phyloP scores from a whole-genome alignment of 2,888 invertebrate genomes.

The Ichneumon xanthorius region DNA sequence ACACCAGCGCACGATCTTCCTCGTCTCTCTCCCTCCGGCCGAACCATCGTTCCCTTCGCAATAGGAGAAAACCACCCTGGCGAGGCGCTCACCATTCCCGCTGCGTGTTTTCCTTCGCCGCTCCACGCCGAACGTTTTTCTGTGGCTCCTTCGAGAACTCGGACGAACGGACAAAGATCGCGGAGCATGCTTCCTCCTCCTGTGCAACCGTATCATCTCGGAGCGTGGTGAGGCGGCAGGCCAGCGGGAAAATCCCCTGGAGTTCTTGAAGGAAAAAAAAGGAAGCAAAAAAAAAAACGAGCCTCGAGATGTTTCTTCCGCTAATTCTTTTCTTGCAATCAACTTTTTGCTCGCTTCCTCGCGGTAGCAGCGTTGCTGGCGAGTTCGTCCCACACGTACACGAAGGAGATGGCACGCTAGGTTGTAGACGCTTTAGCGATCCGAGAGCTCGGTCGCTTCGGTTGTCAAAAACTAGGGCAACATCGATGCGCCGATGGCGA shows the following conservation, averaged over 20 bases:
- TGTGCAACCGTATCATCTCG: constrained; percentile 44
- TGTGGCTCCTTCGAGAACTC: constrained; percentile 45
- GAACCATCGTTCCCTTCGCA: not conserved
- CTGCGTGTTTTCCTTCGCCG: constrained; percentile 53
- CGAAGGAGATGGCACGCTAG: constrained; percentile 1
- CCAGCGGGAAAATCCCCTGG: constrained; percentile 66
- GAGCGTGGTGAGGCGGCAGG: constrained; percentile 43
- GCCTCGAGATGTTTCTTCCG: constrained; percentile 77
- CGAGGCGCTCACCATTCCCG: constrained; percentile 50
- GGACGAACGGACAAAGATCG: constrained; percentile 75
- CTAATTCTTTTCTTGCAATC: constrained; percentile 80
- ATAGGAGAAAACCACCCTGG: constrained; percentile 5
- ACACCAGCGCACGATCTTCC: constrained; percentile 55
- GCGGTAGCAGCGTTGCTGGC: not conserved
- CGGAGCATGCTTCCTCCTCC: constrained; percentile 68
- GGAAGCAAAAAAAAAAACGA: constrained; percentile 52
- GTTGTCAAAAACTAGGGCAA: not conserved
- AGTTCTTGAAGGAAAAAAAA: constrained; percentile 36
- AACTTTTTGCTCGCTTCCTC: constrained; percentile 73
- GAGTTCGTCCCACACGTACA: constrained; percentile 1
- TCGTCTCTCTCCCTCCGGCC: constrained; percentile 13
- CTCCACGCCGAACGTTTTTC: constrained; percentile 43
- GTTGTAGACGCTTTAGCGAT: not conserved
- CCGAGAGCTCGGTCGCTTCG: constrained; percentile 9
- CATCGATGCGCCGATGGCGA: not conserved